These are phyloP conservation scores for Oceanites oceanicus DNA, from an alignment of 2,113 vertebrate species.

Conservation along the genomic window DNA sequence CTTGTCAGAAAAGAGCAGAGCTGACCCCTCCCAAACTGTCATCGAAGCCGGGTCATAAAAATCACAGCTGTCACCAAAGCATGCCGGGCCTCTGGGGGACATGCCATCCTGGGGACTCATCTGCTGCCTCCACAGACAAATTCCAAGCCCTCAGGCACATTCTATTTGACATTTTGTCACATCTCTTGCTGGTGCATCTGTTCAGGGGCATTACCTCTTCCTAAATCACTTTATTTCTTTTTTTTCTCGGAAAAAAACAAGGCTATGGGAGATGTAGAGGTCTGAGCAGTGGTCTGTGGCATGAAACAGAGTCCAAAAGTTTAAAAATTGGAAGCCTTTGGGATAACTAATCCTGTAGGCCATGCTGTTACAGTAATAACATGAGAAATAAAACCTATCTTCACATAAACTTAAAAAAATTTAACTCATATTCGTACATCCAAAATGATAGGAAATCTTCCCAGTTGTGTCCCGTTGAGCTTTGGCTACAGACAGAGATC, in stretches of 20 bases:
- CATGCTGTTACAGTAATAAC: background rate
- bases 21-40: constrained; percentile 81
- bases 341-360: background rate
- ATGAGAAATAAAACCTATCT: background rate
- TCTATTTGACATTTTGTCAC: constrained; percentile 88
- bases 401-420: background rate
- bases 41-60: constrained; percentile 87
- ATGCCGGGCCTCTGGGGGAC: constrained; percentile 77
- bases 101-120: constrained; percentile 82
- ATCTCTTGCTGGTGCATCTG: constrained; percentile 79
- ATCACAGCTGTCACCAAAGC: constrained; percentile 89
- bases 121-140: constrained; percentile 78
- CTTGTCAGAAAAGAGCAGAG: constrained; percentile 81
- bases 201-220: constrained; percentile 77
- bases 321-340: background rate
- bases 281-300: background rate
- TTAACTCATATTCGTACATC: background rate
- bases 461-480: background rate
- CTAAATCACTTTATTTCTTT: constrained; percentile 75
- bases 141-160: constrained; percentile 79
- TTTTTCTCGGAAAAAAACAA: constrained; percentile 45
- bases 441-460: background rate
- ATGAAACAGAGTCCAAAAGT: background rate
- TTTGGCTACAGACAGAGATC: background rate
- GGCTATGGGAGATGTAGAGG: background rate